Conservation (phyloP, 92 coral and sea anemone species). For the Parazoanthus atlanticus region DNA sequence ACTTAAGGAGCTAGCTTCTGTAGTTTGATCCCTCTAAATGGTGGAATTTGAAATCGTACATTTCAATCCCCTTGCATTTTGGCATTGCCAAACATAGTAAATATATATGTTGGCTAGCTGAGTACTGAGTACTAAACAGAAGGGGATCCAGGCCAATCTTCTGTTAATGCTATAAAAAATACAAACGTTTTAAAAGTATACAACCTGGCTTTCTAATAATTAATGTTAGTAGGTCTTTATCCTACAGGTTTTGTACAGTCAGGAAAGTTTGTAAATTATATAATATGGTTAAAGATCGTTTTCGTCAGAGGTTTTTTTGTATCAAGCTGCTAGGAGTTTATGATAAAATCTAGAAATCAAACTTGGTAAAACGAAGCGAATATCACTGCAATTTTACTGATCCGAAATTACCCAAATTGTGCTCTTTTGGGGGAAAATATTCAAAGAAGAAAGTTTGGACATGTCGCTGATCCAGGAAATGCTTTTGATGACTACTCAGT, state of each 20-base stretch:
- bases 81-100: neutral
- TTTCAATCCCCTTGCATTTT: conserved; percentile 23
- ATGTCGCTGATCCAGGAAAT: conserved; percentile 13
- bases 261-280: conserved; percentile 3
- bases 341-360: neutral
- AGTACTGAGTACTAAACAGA: neutral
- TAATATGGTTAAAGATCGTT: conserved; percentile 2
- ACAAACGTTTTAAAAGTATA: too few species aligned
- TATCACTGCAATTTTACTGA: neutral
- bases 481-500: neutral
- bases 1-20: neutral
- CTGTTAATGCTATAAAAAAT: neutral
- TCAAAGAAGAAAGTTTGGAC: neutral
- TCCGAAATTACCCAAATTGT: neutral
- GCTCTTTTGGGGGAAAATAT: neutral
- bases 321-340: neutral
- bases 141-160: neutral
- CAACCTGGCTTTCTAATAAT: neutral
- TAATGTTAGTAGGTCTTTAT: neutral
- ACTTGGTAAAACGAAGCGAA: neutral
- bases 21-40: neutral
- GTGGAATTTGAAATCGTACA: neutral
- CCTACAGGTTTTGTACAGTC: conserved; percentile 27
- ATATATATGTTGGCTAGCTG: neutral
- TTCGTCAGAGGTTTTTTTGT: conserved; percentile 6